Evolutionary conservation across 2,113 vertebrate genomes (phyloP), one percentile per base, ranked within the genome.

Genomic region (Corythornis vintsioides): DNA sequence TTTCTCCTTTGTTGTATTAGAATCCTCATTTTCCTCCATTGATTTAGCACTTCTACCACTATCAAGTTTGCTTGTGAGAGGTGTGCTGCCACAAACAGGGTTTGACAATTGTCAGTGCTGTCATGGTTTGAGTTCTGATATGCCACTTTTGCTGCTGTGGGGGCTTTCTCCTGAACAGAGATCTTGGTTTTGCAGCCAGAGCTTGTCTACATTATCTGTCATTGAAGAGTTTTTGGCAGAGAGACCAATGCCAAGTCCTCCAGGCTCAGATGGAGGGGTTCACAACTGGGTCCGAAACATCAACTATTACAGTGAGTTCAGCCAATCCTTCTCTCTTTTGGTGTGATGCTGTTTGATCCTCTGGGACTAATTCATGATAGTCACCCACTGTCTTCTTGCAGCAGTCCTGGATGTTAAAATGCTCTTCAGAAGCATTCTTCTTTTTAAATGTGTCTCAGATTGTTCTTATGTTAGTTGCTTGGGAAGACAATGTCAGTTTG

Each of bases 201-300:
- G 99, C 95, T 98, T 99, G 96, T 99, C 98, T 70, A 99, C 99
- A 1, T 97, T 99, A 95, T 98, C 98, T n/a, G 98, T 99, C 95
- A 99, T 99, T 42, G 99, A 99, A 95, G 98, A 99, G 80, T 99
- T 99, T 97, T 98, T 99, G 93, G 98, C 98, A 66, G 98, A 99
- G 94, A 98, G 98, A 94, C 97, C 97, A 10, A 97, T 99, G 94
- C 99, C 99, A 1, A 90, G 83, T 90, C 97, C 93, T 64, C 92
- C 97, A 71, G 97, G 97, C 55, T 93, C 97, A 31, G 98, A 99
- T 57, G 96, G 97, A 93, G 98, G 97, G 95, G 81, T 95, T 89
- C 97, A 98, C 94, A 99, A 97, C 96, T 99, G 99, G 99, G 95
- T 99, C 94, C 98, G 99, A 94, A 99, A 99, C 92, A 67, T 98